Conservation (phyloP, 37 sponge, comb jelly and placozoan species). For the Aplysina aerophoba region DNA sequence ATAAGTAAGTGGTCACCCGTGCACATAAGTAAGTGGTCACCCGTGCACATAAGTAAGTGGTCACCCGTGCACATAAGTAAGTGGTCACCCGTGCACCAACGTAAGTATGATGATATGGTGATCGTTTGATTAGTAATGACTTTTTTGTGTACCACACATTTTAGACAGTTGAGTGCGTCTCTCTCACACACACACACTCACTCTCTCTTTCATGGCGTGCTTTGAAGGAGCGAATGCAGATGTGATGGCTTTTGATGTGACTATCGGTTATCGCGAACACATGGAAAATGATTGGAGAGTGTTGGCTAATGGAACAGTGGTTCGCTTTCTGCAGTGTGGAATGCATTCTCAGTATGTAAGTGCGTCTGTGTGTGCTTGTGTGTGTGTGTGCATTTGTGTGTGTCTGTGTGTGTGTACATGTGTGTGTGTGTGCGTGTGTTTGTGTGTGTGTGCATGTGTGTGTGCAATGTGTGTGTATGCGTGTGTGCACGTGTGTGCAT, state of each 20-base stretch:
- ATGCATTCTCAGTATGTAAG: neutral
- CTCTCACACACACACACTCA: too few species aligned
- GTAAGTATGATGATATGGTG: too few species aligned
- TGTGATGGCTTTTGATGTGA: slow-evolving; percentile 43
- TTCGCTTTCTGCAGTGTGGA: neutral
- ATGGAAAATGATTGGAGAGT: slow-evolving; percentile 40
- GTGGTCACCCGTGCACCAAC: too few species aligned
- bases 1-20: too few species aligned
- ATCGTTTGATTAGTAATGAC: too few species aligned
- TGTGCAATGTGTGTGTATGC: neutral
- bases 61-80: too few species aligned
- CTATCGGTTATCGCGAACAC: slow-evolving; percentile 55
- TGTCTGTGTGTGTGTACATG: neutral
- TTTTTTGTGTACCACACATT: too few species aligned
- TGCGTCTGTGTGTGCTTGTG: neutral
- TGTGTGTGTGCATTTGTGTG: slow-evolving; percentile 13
- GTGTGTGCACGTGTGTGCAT: too few species aligned
- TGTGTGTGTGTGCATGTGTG: slow-evolving; percentile 15
- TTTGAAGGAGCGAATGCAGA: slow-evolving; percentile 12
- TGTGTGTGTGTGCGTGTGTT: neutral
- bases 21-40: too few species aligned
- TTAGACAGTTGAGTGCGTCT: too few species aligned
- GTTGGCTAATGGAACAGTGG: slow-evolving; percentile 49
- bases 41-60: too few species aligned
- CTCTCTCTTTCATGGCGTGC: too few species aligned